A percentile compares a stretch with the other conserved stretches of the same genome.
phyloP scores from a whole-genome alignment of 2,888 invertebrate genomes.

The Hipparchia semele region DNA sequence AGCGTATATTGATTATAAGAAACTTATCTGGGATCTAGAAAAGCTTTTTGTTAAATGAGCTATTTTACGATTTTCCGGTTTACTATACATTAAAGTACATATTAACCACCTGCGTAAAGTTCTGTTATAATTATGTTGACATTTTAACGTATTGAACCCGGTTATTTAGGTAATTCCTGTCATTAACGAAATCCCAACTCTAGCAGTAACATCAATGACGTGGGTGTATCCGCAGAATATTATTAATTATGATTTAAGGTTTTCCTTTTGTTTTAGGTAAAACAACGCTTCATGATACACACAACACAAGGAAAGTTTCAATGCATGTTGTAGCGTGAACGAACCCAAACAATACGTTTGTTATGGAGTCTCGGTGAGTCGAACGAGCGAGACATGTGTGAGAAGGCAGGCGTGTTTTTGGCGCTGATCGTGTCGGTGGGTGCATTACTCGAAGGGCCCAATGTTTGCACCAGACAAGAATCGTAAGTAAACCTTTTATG shows the following conservation, averaged over 20 bases:
- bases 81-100: too few relatives aligned
- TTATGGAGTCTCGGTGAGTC: slow-evolving; percentile 64
- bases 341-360: slow-evolving; percentile 63
- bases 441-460: slow-evolving; percentile 86
- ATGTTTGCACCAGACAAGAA: slow-evolving; percentile 90
- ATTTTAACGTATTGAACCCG: too few relatives aligned
- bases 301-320: slow-evolving; percentile 32
- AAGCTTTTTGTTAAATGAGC: too few relatives aligned
- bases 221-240: too few relatives aligned
- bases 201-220: too few relatives aligned
- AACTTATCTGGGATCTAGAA: too few relatives aligned
- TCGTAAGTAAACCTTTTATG: slow-evolving; percentile 80
- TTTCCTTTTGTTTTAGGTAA: slow-evolving; percentile 37
- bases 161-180: too few relatives aligned
- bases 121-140: too few relatives aligned
- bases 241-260: not conserved
- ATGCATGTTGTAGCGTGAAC: slow-evolving; percentile 35
- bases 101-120: too few relatives aligned
- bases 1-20: too few relatives aligned
- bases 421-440: slow-evolving; percentile 52
- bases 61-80: too few relatives aligned
- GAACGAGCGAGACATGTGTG: slow-evolving; percentile 55
- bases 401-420: slow-evolving; percentile 53
- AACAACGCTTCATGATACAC: slow-evolving; percentile 22
- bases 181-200: too few relatives aligned